Conservation (phyloP, 2,113 vertebrate genomes). For the Myxocyprinus asiaticus region DNA sequence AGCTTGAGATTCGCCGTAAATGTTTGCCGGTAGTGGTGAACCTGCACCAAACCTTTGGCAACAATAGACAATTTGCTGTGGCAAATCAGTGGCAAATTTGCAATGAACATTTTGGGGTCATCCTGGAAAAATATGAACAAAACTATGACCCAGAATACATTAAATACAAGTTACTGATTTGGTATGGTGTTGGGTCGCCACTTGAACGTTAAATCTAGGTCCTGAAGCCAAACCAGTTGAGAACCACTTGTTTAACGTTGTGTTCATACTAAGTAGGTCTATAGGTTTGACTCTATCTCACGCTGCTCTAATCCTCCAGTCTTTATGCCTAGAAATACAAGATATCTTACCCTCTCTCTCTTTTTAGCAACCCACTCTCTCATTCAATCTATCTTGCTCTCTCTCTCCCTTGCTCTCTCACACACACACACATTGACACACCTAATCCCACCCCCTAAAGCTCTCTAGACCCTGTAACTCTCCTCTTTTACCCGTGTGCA, state of each 20-base stretch:
- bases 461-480: constrained; percentile 61
- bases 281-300: background rate
- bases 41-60: too few species aligned
- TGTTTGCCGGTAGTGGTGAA: too few species aligned
- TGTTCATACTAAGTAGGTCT: background rate
- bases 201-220: too few species aligned
- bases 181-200: too few species aligned
- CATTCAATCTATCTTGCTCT: background rate
- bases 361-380: constrained; percentile 29
- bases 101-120: too few species aligned
- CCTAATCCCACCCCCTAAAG: constrained; percentile 71
- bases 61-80: too few species aligned
- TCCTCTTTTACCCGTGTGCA: constrained; percentile 61
- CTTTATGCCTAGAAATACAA: background rate
- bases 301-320: background rate
- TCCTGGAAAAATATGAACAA: too few species aligned
- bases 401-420: constrained; percentile 8
- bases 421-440: constrained; percentile 47
- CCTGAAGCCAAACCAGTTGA: too few species aligned
- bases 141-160: too few species aligned
- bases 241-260: background rate
- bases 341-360: background rate
- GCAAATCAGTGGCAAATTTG: too few species aligned
- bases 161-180: too few species aligned
- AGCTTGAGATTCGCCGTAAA: too few species aligned